Evolutionary conservation across 2,888 invertebrate species (phyloP).

Genomic region (Prosopocoilus inquinatus): DNA sequence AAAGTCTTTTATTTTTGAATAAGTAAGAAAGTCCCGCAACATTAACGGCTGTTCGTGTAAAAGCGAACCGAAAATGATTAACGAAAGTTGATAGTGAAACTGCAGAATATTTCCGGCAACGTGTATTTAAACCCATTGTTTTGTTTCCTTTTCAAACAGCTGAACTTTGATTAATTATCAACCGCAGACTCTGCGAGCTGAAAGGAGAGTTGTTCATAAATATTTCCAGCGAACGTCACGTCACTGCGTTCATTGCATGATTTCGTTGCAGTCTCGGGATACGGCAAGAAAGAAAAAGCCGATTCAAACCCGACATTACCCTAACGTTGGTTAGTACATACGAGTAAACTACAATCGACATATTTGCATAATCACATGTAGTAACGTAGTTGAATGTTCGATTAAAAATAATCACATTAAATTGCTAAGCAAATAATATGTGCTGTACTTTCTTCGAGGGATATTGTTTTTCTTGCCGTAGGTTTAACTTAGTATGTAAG

Average conservation of each 20-base stretch:
- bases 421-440: no score
- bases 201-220: constrained; percentile 2
- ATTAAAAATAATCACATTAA: no score
- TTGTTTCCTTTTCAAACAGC: constrained; percentile 27
- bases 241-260: not conserved
- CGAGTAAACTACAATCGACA: no score
- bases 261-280: constrained; percentile 6
- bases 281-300: constrained; percentile 4
- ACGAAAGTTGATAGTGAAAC: constrained; percentile 29
- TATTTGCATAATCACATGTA: no score
- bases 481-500: no score
- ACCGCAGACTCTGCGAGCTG: constrained; percentile 2
- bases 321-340: no score
- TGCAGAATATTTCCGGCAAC: constrained; percentile 28
- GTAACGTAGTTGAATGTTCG: no score
- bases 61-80: constrained; percentile 20
- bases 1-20: no score
- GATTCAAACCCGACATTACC: not conserved
- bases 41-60: not conserved
- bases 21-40: no score
- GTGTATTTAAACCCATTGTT: constrained; percentile 26
- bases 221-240: constrained; percentile 1
- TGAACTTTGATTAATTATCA: constrained; percentile 31
- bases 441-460: no score
- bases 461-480: no score